These are phyloP conservation scores for Megaustenia siamemsis DNA, from an alignment of 2,888 invertebrate species.

Conservation along the genomic window DNA sequence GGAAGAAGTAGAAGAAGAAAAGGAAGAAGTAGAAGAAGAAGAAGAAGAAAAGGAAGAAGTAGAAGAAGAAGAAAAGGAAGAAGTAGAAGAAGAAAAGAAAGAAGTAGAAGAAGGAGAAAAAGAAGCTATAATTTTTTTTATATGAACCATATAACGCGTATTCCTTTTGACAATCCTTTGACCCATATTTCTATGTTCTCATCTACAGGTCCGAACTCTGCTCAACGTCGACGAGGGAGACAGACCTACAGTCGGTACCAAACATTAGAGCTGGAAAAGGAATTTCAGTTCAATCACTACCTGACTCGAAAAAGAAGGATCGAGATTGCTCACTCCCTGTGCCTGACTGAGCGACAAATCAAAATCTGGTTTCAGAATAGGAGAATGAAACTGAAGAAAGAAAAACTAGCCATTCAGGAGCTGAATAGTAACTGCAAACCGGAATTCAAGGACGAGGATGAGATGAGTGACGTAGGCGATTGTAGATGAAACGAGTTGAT, in stretches of 20 bases:
- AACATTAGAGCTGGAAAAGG: constrained; percentile 97
- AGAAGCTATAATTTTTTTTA: too few species aligned
- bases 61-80: neutral
- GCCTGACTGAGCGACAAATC: constrained; percentile 95
- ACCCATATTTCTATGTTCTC: neutral
- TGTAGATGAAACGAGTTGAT: constrained; percentile 43
- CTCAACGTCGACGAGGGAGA: constrained; percentile 91
- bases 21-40: neutral
- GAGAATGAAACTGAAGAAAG: constrained; percentile 99
- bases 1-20: neutral
- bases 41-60: neutral
- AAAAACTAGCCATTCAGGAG: constrained; percentile 78
- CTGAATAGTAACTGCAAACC: constrained; percentile 54
- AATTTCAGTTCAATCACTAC: constrained; percentile 99
- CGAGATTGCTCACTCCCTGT: constrained; percentile 97
- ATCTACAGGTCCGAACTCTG: constrained; percentile 82
- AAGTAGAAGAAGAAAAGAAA: too few species aligned
- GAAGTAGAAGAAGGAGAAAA: too few species aligned
- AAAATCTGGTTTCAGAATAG: constrained; percentile 89
- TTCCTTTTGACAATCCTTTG: neutral
- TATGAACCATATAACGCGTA: too few species aligned
- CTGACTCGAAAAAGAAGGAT: constrained; percentile 96
- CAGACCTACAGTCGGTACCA: constrained; percentile 99
- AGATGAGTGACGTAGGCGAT: constrained; percentile 51
- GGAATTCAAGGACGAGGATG: constrained; percentile 54